These are phyloP conservation scores for Otus sunia DNA, from an alignment of 2,113 vertebrate genomes.

Conservation along the genomic window DNA sequence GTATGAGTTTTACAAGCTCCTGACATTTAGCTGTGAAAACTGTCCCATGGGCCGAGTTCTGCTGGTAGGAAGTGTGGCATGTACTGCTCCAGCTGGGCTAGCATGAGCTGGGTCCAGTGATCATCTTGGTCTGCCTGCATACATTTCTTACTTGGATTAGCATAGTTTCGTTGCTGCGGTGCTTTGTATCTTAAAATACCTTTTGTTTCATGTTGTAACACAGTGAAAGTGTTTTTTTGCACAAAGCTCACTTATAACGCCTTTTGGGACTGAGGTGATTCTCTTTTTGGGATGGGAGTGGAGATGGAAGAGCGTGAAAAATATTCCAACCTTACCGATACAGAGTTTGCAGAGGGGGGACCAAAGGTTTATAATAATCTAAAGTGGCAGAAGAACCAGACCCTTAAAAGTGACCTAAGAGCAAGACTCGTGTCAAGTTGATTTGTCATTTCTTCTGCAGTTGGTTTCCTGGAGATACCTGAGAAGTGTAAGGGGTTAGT, in stretches of 20 bases:
- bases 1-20: background rate
- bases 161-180: background rate
- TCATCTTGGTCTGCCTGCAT: background rate
- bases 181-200: background rate
- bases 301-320: background rate
- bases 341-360: background rate
- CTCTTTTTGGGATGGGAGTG: background rate
- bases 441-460: background rate
- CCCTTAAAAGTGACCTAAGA: background rate
- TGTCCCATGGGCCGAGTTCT: background rate
- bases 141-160: background rate
- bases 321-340: background rate
- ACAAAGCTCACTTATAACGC: background rate
- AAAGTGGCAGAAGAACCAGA: background rate
- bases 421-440: background rate
- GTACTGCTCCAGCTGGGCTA: background rate
- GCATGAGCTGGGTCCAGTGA: background rate
- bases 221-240: background rate
- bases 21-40: background rate
- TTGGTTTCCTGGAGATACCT: background rate
- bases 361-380: background rate
- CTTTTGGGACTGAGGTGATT: background rate
- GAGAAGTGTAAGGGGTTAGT: background rate
- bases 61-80: background rate
- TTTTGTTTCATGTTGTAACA: background rate